A percentile compares a stretch with the other conserved stretches of the same genome.
These are phyloP conservation scores for Pegoplata infirma DNA, from an alignment of 2,888 invertebrate genomes.

Conservation along the genomic window DNA sequence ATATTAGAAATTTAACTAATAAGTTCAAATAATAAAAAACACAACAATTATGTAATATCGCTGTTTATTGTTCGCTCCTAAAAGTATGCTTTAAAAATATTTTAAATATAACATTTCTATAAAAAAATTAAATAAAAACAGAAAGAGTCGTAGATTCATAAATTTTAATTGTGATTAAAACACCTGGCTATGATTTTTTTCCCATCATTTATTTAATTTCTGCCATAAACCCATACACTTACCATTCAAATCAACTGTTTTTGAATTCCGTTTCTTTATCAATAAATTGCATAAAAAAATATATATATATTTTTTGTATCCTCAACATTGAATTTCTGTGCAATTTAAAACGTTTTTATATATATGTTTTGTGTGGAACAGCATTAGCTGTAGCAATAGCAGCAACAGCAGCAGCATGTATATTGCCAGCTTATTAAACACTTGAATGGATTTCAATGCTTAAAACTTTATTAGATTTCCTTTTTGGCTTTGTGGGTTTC, in stretches of 20 bases:
- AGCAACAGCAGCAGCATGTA: not conserved
- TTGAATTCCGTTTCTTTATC: constrained; percentile 45
- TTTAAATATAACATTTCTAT: too few relatives aligned
- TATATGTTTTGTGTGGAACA: constrained; percentile 22
- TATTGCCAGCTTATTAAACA: constrained; percentile 60
- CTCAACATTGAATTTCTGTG: constrained; percentile 52
- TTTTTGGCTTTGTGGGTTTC: constrained; percentile 48
- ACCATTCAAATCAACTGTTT: constrained; percentile 31
- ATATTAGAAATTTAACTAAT: too few relatives aligned
- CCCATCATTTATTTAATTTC: too few relatives aligned
- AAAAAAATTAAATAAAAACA: too few relatives aligned
- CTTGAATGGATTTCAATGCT: constrained; percentile 59
- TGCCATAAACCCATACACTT: too few relatives aligned
- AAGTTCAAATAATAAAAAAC: too few relatives aligned
- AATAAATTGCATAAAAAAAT: constrained; percentile 54
- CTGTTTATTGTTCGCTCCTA: too few relatives aligned
- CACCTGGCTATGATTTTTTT: too few relatives aligned
- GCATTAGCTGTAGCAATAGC: not conserved
- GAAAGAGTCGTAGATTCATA: too few relatives aligned
- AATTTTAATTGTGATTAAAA: too few relatives aligned
- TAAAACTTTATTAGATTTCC: constrained; percentile 61
- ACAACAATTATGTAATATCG: too few relatives aligned
- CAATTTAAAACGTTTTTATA: constrained; percentile 6
- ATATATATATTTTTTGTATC: not conserved
- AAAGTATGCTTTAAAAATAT: too few relatives aligned